phyloP scores from a whole-genome alignment of 2,888 invertebrate species.

The Tipula lateralis region DNA sequence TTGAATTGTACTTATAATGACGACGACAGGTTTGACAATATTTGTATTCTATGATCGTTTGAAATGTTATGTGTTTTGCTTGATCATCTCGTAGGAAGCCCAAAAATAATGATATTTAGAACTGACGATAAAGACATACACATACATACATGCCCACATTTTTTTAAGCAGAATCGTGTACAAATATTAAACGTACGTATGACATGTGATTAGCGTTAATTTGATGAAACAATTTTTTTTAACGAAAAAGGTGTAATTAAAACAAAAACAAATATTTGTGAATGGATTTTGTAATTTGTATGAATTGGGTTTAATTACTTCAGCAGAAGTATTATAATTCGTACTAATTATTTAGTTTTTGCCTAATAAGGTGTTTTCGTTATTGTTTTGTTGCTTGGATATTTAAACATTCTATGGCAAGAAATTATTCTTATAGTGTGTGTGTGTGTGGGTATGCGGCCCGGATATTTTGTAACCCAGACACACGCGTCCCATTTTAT shows the following conservation, averaged over 20 bases:
- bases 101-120: not conserved
- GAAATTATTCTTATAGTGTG: no score
- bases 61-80: not conserved
- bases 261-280: not conserved
- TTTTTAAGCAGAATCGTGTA: not conserved
- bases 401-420: not conserved
- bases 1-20: not conserved
- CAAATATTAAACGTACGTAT: not conserved
- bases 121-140: not conserved
- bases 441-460: no score
- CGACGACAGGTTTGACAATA: not conserved
- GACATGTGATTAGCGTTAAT: not conserved
- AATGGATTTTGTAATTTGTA: not conserved
- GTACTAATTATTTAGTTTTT: not conserved
- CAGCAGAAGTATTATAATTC: slow-evolving; percentile 19
- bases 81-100: not conserved
- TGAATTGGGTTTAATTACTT: not conserved
- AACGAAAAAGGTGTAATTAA: not conserved
- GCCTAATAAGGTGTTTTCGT: not conserved
- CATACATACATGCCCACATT: not conserved
- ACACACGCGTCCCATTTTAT: not conserved
- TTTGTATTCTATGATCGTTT: not conserved
- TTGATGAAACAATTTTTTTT: not conserved
- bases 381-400: not conserved
- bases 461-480: not conserved